These are phyloP conservation scores for Sepiola atlantica DNA, from an alignment of 2,888 invertebrate genomes.

Conservation along the genomic window DNA sequence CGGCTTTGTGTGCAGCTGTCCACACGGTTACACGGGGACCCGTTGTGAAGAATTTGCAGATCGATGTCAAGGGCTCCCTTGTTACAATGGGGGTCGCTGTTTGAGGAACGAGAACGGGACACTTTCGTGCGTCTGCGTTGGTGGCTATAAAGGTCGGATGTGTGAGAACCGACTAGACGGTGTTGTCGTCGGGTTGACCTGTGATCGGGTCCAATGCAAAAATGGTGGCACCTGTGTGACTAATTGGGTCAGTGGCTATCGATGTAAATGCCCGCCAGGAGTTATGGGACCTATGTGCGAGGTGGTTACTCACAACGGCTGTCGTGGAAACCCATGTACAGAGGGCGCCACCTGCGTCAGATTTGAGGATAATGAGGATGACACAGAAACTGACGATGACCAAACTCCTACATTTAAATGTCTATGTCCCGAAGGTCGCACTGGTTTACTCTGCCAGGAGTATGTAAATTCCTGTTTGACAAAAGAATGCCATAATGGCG, in stretches of 20 bases:
- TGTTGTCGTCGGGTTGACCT: neutral
- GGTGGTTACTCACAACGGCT: slow-evolving; percentile 33
- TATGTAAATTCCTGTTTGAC: slow-evolving; percentile 35
- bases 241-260: neutral
- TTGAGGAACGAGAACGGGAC: neutral
- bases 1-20: neutral
- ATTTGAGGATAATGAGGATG: neutral
- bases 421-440: slow-evolving; percentile 32
- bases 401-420: neutral
- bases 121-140: neutral
- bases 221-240: neutral
- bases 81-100: slow-evolving; percentile 14
- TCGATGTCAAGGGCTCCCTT: neutral
- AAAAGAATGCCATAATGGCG: slow-evolving; percentile 33
- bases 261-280: slow-evolving; percentile 12
- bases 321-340: neutral
- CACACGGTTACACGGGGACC: neutral
- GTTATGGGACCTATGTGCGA: slow-evolving; percentile 39
- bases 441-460: neutral
- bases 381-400: neutral
- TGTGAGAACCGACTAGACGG: neutral
- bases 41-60: slow-evolving; percentile 22
- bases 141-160: neutral
- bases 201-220: neutral
- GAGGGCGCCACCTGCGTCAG: neutral